Percentiles rank a stretch among this genome's conserved stretches.
Evolutionary conservation across 2,113 vertebrate genomes (phyloP).

Genomic region (Manacus vitellinus): DNA sequence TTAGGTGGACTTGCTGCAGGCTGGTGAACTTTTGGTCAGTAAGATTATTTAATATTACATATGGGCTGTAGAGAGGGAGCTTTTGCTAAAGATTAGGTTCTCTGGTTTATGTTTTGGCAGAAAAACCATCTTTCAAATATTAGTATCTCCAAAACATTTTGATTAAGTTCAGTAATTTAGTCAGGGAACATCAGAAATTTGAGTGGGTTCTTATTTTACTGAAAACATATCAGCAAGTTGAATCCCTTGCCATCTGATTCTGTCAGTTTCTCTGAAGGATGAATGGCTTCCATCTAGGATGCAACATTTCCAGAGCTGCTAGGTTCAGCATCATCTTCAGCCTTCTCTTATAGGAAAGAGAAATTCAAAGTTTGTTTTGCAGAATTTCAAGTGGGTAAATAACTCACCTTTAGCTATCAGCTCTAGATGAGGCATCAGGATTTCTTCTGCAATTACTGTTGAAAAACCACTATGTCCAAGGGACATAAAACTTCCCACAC

Average conservation of each 20-base stretch:
- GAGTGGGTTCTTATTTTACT: neutral
- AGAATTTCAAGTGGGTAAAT: neutral
- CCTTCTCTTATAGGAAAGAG: neutral
- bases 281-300: neutral
- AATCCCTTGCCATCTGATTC: neutral
- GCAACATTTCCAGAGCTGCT: neutral
- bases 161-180: neutral
- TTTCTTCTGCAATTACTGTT: neutral
- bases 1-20: neutral
- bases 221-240: neutral
- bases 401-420: neutral
- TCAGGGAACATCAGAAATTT: neutral
- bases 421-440: neutral
- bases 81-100: neutral
- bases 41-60: neutral
- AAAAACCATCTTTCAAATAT: neutral
- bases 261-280: neutral
- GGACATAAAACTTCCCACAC: neutral
- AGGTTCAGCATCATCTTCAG: neutral
- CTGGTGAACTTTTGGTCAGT: neutral
- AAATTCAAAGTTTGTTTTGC: neutral
- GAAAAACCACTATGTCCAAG: neutral
- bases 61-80: neutral
- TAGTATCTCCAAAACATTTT: neutral
- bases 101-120: neutral